Evolutionary conservation across 2,888 invertebrate genomes (phyloP).

Genomic region (Orthosia gothica): DNA sequence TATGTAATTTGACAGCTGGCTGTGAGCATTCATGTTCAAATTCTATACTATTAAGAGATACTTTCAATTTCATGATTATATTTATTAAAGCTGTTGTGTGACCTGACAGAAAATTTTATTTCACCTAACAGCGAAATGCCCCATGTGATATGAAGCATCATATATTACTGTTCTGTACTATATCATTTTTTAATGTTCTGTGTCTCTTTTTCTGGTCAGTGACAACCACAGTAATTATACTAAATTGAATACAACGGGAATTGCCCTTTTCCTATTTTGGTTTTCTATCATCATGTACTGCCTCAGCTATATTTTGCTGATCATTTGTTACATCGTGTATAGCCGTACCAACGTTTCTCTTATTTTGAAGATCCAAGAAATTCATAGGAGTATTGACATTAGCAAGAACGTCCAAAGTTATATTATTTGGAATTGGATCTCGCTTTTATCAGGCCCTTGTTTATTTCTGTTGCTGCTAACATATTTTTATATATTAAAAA

Average conservation of each 20-base stretch:
- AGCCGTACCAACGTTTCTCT: no score
- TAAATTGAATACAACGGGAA: fast-evolving
- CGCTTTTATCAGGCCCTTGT: neutral
- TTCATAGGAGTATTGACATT: no score
- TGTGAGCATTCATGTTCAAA: no score
- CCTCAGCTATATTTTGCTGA: no score
- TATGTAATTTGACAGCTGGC: no score
- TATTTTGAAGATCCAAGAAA: no score
- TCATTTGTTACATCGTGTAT: no score
- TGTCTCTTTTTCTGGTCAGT: neutral
- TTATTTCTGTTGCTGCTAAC: fast-evolving
- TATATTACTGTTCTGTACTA: neutral
- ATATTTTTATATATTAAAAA: neutral
- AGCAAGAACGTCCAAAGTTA: no score
- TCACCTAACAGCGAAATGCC: neutral
- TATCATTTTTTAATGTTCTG: neutral
- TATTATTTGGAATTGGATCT: slow-evolving; percentile 34
- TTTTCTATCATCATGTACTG: neutral
- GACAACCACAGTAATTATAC: neutral
- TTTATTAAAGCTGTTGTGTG: no score
- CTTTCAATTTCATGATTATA: no score
- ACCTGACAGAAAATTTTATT: no score
- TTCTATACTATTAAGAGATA: no score
- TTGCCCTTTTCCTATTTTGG: neutral
- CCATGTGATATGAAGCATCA: neutral